phyloP scores from a whole-genome alignment of 2,797 vertebrate species.

The Geotrypetes seraphini region DNA sequence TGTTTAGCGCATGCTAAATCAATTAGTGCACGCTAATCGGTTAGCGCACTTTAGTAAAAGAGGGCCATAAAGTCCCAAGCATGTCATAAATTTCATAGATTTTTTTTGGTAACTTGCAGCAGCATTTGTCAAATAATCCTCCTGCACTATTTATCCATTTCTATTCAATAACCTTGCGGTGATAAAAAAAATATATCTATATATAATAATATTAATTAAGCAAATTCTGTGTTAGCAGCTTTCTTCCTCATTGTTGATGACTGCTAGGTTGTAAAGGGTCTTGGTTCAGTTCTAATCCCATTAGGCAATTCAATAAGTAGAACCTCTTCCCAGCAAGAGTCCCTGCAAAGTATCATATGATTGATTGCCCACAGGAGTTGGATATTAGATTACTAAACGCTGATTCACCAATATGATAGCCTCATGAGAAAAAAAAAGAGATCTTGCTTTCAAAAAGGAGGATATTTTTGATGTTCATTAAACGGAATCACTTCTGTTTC shows the following conservation, averaged over 20 bases:
- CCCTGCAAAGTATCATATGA: conserved; percentile 29
- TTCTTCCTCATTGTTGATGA: conserved; percentile 1
- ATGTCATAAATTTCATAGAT: too few relatives aligned
- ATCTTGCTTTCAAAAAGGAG: conserved; percentile 14
- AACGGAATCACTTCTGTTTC: background rate
- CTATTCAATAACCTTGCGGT: too few relatives aligned
- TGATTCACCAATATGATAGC: conserved; percentile 31
- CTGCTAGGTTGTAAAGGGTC: conserved; percentile 18
- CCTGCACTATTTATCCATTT: too few relatives aligned
- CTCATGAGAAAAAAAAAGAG: conserved; percentile 15
- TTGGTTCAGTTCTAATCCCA: conserved; percentile 25
- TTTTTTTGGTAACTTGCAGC: too few relatives aligned
- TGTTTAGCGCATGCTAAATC: too few relatives aligned
- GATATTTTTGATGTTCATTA: background rate
- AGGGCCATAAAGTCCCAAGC: too few relatives aligned
- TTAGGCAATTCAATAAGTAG: conserved; percentile 53
- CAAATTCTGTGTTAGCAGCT: conserved; percentile 3
- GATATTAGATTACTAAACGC: conserved; percentile 43
- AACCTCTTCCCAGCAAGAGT: conserved; percentile 32
- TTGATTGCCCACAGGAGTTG: conserved; percentile 44
- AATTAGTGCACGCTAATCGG: too few relatives aligned
- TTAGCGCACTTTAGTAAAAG: too few relatives aligned
- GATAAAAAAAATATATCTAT: too few relatives aligned
- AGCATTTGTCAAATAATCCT: too few relatives aligned
- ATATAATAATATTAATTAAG: too few relatives aligned